Evolutionary conservation across 2,797 vertebrate genomes (phyloP), one percentile per base, ranked within the genome.

Genomic region (Nannoperca australis): DNA sequence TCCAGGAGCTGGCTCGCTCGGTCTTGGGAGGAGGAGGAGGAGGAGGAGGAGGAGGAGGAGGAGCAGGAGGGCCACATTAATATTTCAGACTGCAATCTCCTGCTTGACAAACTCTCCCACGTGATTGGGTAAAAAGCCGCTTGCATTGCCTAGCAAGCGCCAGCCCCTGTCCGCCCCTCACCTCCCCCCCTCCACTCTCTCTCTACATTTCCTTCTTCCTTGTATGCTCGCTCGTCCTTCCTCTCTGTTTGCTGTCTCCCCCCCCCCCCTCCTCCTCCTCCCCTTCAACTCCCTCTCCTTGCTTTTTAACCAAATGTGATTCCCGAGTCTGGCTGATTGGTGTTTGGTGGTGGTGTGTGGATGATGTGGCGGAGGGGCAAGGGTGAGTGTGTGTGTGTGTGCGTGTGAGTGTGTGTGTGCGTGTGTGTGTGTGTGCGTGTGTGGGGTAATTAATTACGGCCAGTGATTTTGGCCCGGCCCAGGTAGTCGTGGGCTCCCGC

Each of bases 61-160:
- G 78, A 83, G 88, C 62, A 85, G 85, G 88, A 82, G 88, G 85
- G 85, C 79, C 63, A 60, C 93, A 96, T 96, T 94, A 96, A 96
- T 96, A 96, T 95, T 96, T 96, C 76, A 96, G 88, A 95, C 91
- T 91, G 94, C 95, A 96, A 96, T 96, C 95, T 96, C 95, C 95
- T 95, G 95, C 95, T 95, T 95, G 95, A 95, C 95, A 95, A 95
- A 95, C 94, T 95, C 94, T 93, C 91, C 93, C 94, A 92, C 94
- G 89, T 95, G 95, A 96, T 95, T 93, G 91, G 92, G 70, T 91
- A 91, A 90, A 94, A 94, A 94, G 91, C 83, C 0, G 78, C 83
- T 89, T 61, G 82, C 87, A 85, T 88, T 89, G 88, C 88, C 90
- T 84, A 74, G 75, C 84, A 79, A 86, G 85, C 89, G 74, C 64